These are phyloP conservation scores for Drosophila kambysellisi DNA, from an alignment of 2,888 invertebrate genomes.

Conservation along the genomic window DNA sequence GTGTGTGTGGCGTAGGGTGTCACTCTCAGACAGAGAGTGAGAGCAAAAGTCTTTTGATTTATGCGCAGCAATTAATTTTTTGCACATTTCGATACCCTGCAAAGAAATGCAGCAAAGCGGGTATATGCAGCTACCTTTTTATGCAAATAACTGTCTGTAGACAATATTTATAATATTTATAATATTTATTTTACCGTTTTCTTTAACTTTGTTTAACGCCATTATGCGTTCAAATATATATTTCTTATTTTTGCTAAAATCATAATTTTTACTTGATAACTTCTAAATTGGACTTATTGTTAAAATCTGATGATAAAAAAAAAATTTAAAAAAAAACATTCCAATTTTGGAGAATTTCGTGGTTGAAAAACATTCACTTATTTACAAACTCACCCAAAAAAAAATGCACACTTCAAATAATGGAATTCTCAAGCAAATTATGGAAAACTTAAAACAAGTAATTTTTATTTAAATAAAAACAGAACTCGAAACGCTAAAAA, in stretches of 20 bases:
- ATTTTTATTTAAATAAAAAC: background rate
- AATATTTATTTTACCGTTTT: background rate
- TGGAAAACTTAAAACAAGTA: background rate
- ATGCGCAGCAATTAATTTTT: conserved; percentile 82
- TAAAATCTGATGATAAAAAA: too few relatives aligned
- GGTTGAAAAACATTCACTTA: background rate
- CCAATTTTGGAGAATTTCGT: background rate
- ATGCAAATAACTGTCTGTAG: too few relatives aligned
- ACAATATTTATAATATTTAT: too few relatives aligned
- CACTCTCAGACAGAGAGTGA: conserved; percentile 48
- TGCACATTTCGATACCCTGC: conserved; percentile 66
- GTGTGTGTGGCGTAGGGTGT: conserved; percentile 6
- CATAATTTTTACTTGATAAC: background rate
- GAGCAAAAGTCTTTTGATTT: conserved; percentile 80
- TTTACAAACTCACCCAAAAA: too few relatives aligned
- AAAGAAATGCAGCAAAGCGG: background rate
- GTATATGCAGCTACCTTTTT: conserved; percentile 11
- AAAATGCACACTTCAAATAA: background rate
- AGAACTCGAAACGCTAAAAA: background rate
- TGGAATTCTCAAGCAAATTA: background rate
- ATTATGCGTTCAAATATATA: background rate
- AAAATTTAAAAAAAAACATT: background rate
- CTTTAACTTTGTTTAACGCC: background rate
- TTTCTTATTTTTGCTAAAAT: background rate
- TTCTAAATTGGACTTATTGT: too few relatives aligned